These are phyloP conservation scores for Hormaphis cornu DNA, from an alignment of 1,140 invertebrate species.

Conservation along the genomic window DNA sequence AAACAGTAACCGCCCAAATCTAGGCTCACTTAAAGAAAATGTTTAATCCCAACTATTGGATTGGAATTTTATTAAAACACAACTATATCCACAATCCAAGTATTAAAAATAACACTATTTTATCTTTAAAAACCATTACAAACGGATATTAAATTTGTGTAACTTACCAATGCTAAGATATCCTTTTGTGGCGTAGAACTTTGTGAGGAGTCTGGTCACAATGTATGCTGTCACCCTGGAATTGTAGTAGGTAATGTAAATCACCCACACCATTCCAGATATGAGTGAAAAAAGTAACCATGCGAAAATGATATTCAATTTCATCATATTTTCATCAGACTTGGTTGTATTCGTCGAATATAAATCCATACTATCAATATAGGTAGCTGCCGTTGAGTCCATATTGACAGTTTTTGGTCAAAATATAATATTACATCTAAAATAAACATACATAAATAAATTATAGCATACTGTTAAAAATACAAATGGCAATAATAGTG, in stretches of 20 bases:
- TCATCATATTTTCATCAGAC: slow-evolving; percentile 59
- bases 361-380: slow-evolving; percentile 28
- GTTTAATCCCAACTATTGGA: no score
- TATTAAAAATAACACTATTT: not conserved
- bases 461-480: no score
- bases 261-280: slow-evolving; percentile 75
- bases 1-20: no score
- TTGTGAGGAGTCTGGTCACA: slow-evolving; percentile 79
- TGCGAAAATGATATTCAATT: slow-evolving; percentile 64
- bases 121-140: not conserved
- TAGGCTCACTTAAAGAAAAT: no score
- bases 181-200: slow-evolving; percentile 72
- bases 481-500: no score
- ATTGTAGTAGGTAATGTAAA: slow-evolving; percentile 93
- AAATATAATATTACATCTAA: no score
- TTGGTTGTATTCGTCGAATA: slow-evolving; percentile 34
- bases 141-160: not conserved
- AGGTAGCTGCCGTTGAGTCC: no score
- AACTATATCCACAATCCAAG: no score
- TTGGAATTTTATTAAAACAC: no score
- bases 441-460: no score
- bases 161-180: slow-evolving; percentile 81
- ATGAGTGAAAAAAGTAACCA: slow-evolving; percentile 70
- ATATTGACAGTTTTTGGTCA: no score
- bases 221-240: slow-evolving; percentile 83